Evolutionary conservation across 2,888 invertebrate species (phyloP).

Genomic region (Eristalis arbustorum): DNA sequence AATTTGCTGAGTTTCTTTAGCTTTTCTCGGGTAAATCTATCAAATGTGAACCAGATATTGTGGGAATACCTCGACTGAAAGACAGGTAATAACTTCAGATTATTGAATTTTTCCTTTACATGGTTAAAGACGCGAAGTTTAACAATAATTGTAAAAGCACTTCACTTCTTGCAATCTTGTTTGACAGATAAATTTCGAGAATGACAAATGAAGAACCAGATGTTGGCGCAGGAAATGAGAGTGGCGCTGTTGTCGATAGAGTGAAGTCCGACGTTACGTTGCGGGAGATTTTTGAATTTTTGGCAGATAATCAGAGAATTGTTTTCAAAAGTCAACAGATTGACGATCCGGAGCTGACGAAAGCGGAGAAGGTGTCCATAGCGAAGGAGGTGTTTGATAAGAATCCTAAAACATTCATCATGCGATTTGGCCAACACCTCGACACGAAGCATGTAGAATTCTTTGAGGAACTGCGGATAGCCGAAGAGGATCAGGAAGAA

Average conservation of each 20-base stretch:
- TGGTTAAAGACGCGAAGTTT: neutral
- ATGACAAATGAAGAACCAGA: constrained; percentile 65
- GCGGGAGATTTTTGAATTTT: constrained; percentile 74
- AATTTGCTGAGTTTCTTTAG: neutral
- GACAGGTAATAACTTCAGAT: constrained; percentile 26
- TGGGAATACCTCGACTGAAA: constrained; percentile 5
- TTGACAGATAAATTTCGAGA: constrained; percentile 11
- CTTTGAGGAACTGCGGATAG: constrained; percentile 82
- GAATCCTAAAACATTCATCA: constrained; percentile 87
- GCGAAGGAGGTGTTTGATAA: constrained; percentile 84
- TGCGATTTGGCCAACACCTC: constrained; percentile 88
- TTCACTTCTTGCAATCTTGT: neutral
- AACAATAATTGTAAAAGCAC: neutral
- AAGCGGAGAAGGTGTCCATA: constrained; percentile 86
- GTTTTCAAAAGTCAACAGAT: constrained; percentile 92
- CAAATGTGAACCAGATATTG: constrained; percentile 8
- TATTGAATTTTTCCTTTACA: constrained; percentile 4
- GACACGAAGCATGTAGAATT: constrained; percentile 85
- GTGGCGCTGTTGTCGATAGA: constrained; percentile 27
- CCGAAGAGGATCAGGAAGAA: constrained; percentile 81
- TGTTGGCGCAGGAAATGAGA: constrained; percentile 14
- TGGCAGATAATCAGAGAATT: constrained; percentile 75
- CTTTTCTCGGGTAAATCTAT: constrained; percentile 1
- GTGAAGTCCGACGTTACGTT: constrained; percentile 31
- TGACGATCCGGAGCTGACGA: constrained; percentile 87